These are phyloP conservation scores for Harpalus rubripes DNA, from an alignment of 2,888 invertebrate genomes.

Conservation along the genomic window DNA sequence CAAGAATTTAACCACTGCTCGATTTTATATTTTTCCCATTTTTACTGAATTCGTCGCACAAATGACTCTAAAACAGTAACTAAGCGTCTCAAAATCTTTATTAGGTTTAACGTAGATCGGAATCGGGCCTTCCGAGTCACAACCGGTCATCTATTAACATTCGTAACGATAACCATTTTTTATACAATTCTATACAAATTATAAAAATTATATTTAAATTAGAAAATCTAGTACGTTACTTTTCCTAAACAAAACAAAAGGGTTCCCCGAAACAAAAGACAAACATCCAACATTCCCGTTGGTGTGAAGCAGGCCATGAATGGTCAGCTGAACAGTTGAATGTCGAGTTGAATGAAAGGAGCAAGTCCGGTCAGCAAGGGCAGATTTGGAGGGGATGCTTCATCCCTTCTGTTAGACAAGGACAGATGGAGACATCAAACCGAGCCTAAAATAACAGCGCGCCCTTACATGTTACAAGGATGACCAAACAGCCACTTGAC, in stretches of 20 bases:
- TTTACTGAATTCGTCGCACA: no score
- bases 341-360: constrained; percentile 55
- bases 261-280: constrained; percentile 11
- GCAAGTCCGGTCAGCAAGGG: constrained; percentile 45
- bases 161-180: not conserved
- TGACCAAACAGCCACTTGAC: constrained; percentile 41
- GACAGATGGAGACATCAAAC: constrained; percentile 26
- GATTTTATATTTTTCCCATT: no score
- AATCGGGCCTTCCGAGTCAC: no score
- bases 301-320: constrained; percentile 35
- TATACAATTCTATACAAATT: not conserved
- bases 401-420: constrained; percentile 27
- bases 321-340: constrained; percentile 53
- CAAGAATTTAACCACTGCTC: no score
- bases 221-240: not conserved
- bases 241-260: constrained; percentile 1
- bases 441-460: constrained; percentile 52
- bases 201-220: not conserved
- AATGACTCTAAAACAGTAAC: no score
- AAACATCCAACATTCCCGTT: constrained; percentile 6
- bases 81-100: no score
- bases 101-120: no score
- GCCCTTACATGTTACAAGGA: constrained; percentile 33
- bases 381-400: constrained; percentile 28
- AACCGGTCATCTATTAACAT: no score